Base-by-base conservation (phyloP, 1,140 invertebrate species). In the Heterodera schachtii region DNA sequence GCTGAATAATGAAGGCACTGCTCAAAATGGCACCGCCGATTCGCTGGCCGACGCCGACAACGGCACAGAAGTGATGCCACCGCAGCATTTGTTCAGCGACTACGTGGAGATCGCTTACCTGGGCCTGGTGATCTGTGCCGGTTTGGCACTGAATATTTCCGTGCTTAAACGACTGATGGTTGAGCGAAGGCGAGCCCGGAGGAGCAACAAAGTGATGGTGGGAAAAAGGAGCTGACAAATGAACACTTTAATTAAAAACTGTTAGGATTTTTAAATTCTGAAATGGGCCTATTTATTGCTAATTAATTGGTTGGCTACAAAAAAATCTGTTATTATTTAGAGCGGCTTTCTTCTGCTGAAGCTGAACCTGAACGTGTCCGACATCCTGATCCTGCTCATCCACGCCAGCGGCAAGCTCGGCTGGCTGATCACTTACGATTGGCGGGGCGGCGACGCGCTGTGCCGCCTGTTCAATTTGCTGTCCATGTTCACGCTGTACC, bases 291-390 rank as follows among this genome's bases (percentile, higher is more conserved):
- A 31, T 0, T 31, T 31, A 31, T 31, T 31, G 31, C 31, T 31
- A 31, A 31, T 31, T 31, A 31, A 31, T 31, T 31, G 31, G 31
- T 31, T 31, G 31, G 31, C 31, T 31, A 31, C 31, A 31, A 31
- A 31, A 31, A 31, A 31, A 31, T 70, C 13, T 77, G 52, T 75
- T 1, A 7, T 31, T 74, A 70, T 89, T 78, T 52, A 89, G 86
- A 83, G 80, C 46, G 82, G 88, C 3, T 89, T 89, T 76, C 31
- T 89, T 13, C 76, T 89, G 73, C 84, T 89, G 16, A 89, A 89
- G 83, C 84, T 89, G 44, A 86, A 89, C 75, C 75, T 89, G 80
- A 89, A 87, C 79, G 84, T 89, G 43, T 85, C 83, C n/a, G 89
- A 89, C 77, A 73, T 90, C 8, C 79, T 89, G 7, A 84, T 89